phyloP scores from a whole-genome alignment of 2,888 invertebrate genomes.

The Isotomurus palustris region DNA sequence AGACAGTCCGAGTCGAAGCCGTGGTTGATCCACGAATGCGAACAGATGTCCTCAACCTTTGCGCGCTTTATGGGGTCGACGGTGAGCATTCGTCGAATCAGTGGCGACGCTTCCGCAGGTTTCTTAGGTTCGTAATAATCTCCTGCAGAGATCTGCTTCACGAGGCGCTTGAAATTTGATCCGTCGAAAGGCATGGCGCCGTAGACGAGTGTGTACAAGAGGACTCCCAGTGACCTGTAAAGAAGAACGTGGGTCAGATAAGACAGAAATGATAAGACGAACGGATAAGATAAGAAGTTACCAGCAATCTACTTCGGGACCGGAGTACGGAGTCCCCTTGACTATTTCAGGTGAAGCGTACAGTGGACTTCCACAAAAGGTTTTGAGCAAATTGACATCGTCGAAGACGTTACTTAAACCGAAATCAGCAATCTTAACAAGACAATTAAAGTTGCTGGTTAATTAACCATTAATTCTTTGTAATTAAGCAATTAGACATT shows the following conservation, averaged over 20 bases:
- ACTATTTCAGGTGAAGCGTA: conserved; percentile 98
- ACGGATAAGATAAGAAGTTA: conserved; percentile 5
- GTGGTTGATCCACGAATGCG: conserved; percentile 88
- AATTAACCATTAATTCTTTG: background rate
- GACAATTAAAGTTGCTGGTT: background rate
- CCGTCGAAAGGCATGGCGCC: conserved; percentile 96
- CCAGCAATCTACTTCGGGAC: conserved; percentile 68
- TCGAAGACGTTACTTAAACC: conserved; percentile 96
- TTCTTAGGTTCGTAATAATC: conserved; percentile 95
- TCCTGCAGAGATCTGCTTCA: conserved; percentile 93
- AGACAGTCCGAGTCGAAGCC: conserved; percentile 71
- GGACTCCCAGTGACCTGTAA: conserved; percentile 85
- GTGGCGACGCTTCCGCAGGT: conserved; percentile 85
- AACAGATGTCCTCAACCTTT: conserved; percentile 88
- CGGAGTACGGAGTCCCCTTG: conserved; percentile 91
- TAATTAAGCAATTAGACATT: no score
- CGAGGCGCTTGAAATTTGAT: conserved; percentile 93
- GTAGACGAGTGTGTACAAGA: conserved; percentile 95
- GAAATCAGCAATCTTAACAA: conserved; percentile 87
- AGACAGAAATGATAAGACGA: background rate
- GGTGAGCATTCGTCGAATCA: conserved; percentile 90
- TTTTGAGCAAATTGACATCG: conserved; percentile 75
- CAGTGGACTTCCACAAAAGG: conserved; percentile 93
- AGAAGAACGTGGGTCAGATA: background rate
- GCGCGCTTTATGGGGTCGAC: conserved; percentile 85